phyloP scores from a whole-genome alignment of 2,797 vertebrate species.

The Chromis chromis region DNA sequence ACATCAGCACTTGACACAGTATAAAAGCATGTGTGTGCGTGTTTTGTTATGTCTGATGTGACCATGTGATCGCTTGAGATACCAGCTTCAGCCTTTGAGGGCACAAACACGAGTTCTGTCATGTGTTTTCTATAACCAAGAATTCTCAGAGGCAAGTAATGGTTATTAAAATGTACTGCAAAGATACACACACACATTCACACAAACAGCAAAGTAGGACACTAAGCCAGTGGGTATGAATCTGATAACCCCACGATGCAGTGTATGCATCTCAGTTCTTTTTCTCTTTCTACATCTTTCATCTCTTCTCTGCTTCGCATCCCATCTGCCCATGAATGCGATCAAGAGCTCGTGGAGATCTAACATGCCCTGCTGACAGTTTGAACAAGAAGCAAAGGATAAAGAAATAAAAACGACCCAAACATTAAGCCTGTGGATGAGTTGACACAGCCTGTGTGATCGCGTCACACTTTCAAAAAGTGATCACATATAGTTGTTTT shows the following conservation, averaged over 20 bases:
- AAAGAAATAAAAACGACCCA: constrained; percentile 20
- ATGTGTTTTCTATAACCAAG: constrained; percentile 42
- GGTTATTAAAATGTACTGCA: constrained; percentile 8
- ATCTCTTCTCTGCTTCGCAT: constrained; percentile 37
- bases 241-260: constrained; percentile 53
- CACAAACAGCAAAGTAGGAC: constrained; percentile 53
- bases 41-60: neutral
- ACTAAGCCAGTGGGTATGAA: constrained; percentile 41
- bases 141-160: constrained; percentile 16
- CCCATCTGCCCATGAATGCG: constrained; percentile 46
- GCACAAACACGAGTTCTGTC: constrained; percentile 37
- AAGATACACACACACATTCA: constrained; percentile 19
- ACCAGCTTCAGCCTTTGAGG: constrained; percentile 18
- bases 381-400: constrained; percentile 36
- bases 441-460: constrained; percentile 24
- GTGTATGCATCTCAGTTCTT: constrained; percentile 5
- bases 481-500: constrained; percentile 2
- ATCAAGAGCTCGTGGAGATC: constrained; percentile 48
- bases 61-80: constrained; percentile 42
- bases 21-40: neutral
- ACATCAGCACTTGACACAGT: neutral
- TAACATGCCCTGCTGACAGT: constrained; percentile 52
- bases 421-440: constrained; percentile 35
- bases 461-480: constrained; percentile 17
- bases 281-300: constrained; percentile 28